These are phyloP conservation scores for Parazoanthus atlanticus DNA, from an alignment of 92 coral and sea anemone species.

Conservation along the genomic window DNA sequence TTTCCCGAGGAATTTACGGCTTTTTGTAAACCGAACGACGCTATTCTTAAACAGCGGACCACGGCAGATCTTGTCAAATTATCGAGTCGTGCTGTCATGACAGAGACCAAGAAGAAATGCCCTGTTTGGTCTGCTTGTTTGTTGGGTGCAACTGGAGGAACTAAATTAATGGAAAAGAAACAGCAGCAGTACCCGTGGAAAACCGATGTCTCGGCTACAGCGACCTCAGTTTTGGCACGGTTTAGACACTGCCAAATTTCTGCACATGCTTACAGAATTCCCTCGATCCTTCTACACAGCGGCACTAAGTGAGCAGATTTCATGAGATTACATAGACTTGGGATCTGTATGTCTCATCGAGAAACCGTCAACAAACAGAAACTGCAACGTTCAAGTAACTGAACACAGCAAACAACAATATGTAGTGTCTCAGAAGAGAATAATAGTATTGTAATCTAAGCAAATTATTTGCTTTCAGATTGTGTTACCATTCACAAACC, in stretches of 20 bases:
- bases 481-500: too few relatives aligned
- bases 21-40: not conserved
- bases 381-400: too few relatives aligned
- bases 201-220: not conserved
- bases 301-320: not conserved
- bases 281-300: not conserved
- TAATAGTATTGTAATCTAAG: too few relatives aligned
- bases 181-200: not conserved
- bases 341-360: conserved; percentile 9
- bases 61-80: conserved; percentile 1
- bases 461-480: too few relatives aligned
- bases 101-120: not conserved
- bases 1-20: not conserved
- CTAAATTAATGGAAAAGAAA: not conserved
- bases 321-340: conserved; percentile 6
- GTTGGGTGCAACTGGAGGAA: conserved; percentile 3
- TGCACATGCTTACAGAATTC: not conserved
- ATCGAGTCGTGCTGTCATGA: not conserved
- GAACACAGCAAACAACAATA: too few relatives aligned
- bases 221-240: not conserved
- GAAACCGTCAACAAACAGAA: too few relatives aligned
- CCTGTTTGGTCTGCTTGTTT: conserved; percentile 23
- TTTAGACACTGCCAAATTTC: not conserved
- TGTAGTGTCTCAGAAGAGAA: too few relatives aligned
- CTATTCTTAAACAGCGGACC: not conserved